Conservation (phyloP, 2,113 vertebrate species). For the Hipposideros armiger region DNA sequence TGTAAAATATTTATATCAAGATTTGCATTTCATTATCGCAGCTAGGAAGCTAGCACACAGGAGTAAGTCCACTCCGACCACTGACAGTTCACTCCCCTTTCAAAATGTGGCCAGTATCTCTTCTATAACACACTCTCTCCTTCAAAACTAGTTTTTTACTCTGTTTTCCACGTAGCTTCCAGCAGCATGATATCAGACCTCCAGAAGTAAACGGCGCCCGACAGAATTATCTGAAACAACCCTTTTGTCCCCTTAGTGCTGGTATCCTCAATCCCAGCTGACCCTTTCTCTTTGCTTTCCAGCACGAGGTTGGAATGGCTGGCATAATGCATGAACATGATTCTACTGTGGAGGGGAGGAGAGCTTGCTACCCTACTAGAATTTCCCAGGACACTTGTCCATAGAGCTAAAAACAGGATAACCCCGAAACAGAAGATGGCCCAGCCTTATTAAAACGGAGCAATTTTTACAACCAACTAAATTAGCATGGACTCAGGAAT, state of each 20-base stretch:
- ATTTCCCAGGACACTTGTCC: conserved; percentile 29
- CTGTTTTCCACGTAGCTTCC: background rate
- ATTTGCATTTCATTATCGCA: background rate
- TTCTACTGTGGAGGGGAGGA: background rate
- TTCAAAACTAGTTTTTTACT: background rate
- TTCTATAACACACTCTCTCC: background rate
- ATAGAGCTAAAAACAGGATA: conserved; percentile 16
- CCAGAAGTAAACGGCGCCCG: background rate
- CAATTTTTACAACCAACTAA: background rate
- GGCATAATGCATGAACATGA: background rate
- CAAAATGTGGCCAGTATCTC: background rate
- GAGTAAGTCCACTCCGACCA: background rate
- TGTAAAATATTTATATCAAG: background rate
- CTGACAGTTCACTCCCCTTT: background rate
- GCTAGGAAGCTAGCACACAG: background rate
- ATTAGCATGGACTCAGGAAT: background rate
- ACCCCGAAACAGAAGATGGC: background rate
- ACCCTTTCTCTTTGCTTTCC: conserved; percentile 6
- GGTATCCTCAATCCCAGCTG: background rate
- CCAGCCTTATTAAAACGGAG: background rate
- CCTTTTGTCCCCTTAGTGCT: background rate
- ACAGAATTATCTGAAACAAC: background rate
- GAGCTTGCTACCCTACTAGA: background rate
- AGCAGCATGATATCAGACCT: background rate
- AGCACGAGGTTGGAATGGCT: background rate